Evolutionary conservation across 2,888 invertebrate genomes (phyloP).

Genomic region (Chymomyza procnemis): DNA sequence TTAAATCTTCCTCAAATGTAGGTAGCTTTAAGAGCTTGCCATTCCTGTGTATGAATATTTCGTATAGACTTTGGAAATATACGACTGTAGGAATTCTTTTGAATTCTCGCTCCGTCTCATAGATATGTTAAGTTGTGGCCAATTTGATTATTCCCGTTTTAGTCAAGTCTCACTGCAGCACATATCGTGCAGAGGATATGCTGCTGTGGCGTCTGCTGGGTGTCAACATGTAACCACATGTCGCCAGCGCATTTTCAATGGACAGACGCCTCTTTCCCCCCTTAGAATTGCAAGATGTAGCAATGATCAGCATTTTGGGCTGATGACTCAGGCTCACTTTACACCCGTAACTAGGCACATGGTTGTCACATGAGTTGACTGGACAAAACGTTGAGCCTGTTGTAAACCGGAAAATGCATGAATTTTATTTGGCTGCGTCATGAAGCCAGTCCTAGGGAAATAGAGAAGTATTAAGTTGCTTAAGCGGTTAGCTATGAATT

Average conservation of each 20-base stretch:
- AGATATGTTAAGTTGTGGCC: too few relatives aligned
- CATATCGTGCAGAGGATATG: background rate
- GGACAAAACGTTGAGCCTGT: background rate
- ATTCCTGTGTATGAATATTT: too few relatives aligned
- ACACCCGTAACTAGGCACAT: slow-evolving; percentile 61
- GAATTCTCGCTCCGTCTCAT: too few relatives aligned
- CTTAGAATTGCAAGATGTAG: background rate
- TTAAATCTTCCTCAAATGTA: too few relatives aligned
- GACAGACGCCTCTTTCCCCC: slow-evolving; percentile 18
- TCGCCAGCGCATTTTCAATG: slow-evolving; percentile 2
- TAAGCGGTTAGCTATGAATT: background rate
- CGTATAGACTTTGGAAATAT: too few relatives aligned
- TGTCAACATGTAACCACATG: slow-evolving; percentile 64
- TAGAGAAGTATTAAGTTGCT: background rate
- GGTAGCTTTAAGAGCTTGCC: too few relatives aligned
- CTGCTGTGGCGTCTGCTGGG: slow-evolving; percentile 63
- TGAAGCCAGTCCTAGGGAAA: background rate
- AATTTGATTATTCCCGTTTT: too few relatives aligned
- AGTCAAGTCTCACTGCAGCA: background rate
- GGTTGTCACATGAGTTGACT: slow-evolving; percentile 30
- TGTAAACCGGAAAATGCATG: background rate
- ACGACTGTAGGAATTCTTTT: too few relatives aligned
- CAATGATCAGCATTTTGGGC: background rate
- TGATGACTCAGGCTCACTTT: slow-evolving; percentile 32
- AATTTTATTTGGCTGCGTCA: background rate